Conservation (phyloP, 2,113 vertebrate genomes). For the Rhinolophus sinicus region DNA sequence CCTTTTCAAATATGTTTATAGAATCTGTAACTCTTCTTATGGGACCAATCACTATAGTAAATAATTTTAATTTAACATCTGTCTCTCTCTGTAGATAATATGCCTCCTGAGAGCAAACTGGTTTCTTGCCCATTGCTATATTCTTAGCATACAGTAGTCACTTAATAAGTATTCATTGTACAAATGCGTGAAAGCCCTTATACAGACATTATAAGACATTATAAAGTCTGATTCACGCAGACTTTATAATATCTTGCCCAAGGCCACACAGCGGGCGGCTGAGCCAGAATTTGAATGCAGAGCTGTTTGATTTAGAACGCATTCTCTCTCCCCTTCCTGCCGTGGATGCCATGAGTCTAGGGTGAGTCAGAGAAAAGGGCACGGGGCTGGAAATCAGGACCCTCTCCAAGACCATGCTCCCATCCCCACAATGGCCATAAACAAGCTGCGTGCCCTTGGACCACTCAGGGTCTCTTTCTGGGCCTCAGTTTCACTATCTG, state of each 20-base stretch:
- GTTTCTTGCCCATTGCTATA: not conserved
- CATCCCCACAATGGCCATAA: not conserved
- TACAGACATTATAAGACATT: no score
- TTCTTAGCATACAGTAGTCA: not conserved
- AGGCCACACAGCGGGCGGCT: no score
- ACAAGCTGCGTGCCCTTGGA: not conserved
- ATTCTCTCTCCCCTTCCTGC: no score
- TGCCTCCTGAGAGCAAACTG: not conserved
- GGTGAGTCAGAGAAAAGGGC: fast-evolving
- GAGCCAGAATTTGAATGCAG: no score
- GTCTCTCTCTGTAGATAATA: not conserved
- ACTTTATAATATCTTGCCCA: no score
- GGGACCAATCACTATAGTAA: not conserved
- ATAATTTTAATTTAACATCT: not conserved
- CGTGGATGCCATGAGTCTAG: not conserved
- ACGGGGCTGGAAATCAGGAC: not conserved
- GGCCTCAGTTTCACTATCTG: not conserved
- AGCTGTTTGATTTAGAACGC: no score
- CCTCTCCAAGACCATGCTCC: not conserved
- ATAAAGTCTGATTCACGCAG: not conserved
- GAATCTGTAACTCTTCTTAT: not conserved
- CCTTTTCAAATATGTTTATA: not conserved
- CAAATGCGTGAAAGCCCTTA: fast-evolving
- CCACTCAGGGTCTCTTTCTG: not conserved
- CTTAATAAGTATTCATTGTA: not conserved